Base-by-base conservation (phyloP, 2,888 invertebrate genomes). In the Phania funesta region DNA sequence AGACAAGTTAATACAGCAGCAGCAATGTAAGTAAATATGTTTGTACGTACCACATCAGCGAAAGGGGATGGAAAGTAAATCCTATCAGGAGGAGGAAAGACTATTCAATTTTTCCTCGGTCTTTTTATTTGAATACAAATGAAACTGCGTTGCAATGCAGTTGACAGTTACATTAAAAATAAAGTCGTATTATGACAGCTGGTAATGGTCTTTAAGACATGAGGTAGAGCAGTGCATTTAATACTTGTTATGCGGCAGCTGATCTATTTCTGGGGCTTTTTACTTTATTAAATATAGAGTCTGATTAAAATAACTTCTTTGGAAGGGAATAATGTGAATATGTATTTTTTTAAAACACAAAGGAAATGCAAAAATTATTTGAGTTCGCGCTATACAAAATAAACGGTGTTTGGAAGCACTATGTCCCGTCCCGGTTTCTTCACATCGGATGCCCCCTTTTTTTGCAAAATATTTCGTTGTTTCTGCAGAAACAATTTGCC, bases 141-240 rank as follows among this genome's bases (percentile, higher is more conserved):
- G 58, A 58, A 75, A 80, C 75, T 67, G 64, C 52, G 41, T 64
- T 79, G 67, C 52, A 74, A 58, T 77, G 81, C 62, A 77, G 60
- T 38, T 77, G 81, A 73, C 81, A 81, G 76, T 81, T 81, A 81
- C 81, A 81, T 81, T 77, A 81, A 81, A 76, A 71, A 81, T 81
- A 81, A 81, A 81, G 76, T 81, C 76, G 71, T 81, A 77, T 77
- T 81, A 68, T 81, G 81, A 73, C 81, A 81, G 71, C 73, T 81
- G 81, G 71, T 77, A 81, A 81, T 81, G 76, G 73, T 54, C 77
- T 54, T 67, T 81, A 64, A 77, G 62, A 77, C 67, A 81, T 62
- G 73, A 76, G 76, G 67, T 81, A 73, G 11, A 60, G 48, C 1
- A 24, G 9, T 46, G 54, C n/a, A 50, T 68, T 50, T 50, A 29